phyloP scores from a whole-genome alignment of 2,113 vertebrate species.

The Chamaetylas fuelleborni region DNA sequence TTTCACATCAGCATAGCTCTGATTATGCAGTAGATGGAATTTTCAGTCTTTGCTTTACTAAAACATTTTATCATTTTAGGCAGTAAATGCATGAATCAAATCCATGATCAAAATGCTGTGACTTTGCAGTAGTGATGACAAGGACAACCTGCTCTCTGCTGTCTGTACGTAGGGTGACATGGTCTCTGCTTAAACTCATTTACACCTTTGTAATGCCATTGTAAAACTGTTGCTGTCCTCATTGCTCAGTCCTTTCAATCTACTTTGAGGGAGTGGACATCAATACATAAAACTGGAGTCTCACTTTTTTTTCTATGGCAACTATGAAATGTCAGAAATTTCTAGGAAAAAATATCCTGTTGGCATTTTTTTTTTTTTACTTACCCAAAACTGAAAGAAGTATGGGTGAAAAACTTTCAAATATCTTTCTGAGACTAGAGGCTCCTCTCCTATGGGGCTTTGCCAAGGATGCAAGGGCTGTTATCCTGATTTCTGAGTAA shows the following conservation, averaged over 20 bases:
- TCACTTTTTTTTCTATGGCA: neutral
- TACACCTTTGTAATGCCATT: neutral
- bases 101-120: neutral
- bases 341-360: neutral
- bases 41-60: neutral
- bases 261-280: neutral
- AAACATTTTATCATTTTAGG: neutral
- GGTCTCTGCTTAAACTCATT: slow-evolving; percentile 4
- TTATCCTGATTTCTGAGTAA: neutral
- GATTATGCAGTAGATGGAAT: neutral
- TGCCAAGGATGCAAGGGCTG: accelerated
- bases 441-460: neutral
- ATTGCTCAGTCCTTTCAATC: neutral
- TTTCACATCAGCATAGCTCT: neutral
- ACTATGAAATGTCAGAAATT: neutral
- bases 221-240: neutral
- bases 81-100: slow-evolving; percentile 14
- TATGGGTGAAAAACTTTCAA: neutral
- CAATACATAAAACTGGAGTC: neutral
- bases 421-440: neutral
- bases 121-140: neutral
- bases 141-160: neutral
- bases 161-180: neutral
- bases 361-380: neutral
- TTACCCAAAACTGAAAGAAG: neutral